Evolutionary conservation across 2,797 vertebrate species (phyloP).

Genomic region (Ceryle rudis): DNA sequence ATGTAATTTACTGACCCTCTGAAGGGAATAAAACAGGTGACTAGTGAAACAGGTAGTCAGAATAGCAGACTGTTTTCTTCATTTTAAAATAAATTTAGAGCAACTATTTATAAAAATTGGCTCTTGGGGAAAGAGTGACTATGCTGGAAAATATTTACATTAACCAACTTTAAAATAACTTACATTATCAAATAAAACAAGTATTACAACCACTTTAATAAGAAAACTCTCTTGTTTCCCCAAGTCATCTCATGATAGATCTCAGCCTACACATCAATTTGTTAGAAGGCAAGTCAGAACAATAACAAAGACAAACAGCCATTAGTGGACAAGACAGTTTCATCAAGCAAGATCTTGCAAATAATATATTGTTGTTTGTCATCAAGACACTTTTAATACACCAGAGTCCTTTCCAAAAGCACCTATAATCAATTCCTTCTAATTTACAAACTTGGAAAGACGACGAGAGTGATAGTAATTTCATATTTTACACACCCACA

Average conservation of each 20-base stretch:
- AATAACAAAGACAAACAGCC: constrained; percentile 59
- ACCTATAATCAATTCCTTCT: constrained; percentile 78
- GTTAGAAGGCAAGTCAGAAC: constrained; percentile 62
- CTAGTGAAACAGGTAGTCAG: neutral
- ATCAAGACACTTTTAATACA: constrained; percentile 69
- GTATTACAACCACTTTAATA: constrained; percentile 15
- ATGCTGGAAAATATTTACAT: neutral
- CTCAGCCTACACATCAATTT: constrained; percentile 59
- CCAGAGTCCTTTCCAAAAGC: constrained; percentile 64
- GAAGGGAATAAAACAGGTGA: neutral
- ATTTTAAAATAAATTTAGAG: constrained; percentile 21
- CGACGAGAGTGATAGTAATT: constrained; percentile 70
- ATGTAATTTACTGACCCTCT: neutral
- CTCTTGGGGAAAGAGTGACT: neutral
- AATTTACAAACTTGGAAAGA: constrained; percentile 73
- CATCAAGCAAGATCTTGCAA: constrained; percentile 71
- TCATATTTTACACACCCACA: constrained; percentile 80
- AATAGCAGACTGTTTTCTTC: neutral
- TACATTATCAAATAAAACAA: constrained; percentile 1
- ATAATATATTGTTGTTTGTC: constrained; percentile 76
- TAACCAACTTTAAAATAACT: constrained; percentile 30
- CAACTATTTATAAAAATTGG: neutral
- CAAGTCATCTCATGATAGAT: constrained; percentile 27
- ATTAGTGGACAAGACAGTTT: constrained; percentile 69
- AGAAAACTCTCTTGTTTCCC: constrained; percentile 8